Base-by-base conservation (phyloP, 2,113 vertebrate genomes). In the cattle (Bos taurus) region DNA sequence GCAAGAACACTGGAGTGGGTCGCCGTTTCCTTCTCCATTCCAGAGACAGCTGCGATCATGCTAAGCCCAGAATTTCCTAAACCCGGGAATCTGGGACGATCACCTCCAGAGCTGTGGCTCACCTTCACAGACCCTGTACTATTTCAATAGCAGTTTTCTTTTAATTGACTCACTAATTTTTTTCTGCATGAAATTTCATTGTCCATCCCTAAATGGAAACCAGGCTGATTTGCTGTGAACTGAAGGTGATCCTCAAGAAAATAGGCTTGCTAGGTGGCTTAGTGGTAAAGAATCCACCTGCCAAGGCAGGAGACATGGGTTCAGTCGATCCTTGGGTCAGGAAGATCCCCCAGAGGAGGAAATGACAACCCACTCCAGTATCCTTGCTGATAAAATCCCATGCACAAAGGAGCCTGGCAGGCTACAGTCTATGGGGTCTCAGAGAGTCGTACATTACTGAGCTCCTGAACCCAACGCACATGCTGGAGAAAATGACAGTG, bases 41-140 rank as follows among this genome's bases (percentile, higher is more conserved):
- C 10, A 4, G 36, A 77, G 57, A 50, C 5, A 19, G 21, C 1
- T 0, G 21, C 1, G 1, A 15, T 14, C 17, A 15, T 2, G 1
- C 11, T 40, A 46, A 25, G 43, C n/a, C 78, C 57, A 11, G 17
- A 71, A 28, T 81, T 21, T 19, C 36, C 85, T 67, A 23, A 56
- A 25, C 6, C 33, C 6, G 1, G 56, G 56, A n/a, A 28, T 64
- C 46, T 7, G 16, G 21, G 33, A 6, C 46, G 30, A 3, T 11
- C 60, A 4, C 23, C 46, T 54, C 43, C 21, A 9, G 0, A 13
- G 2, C 17, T 6, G 1, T 16, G 28, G 25, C 50, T 40, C 30
- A 5, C 15, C 36, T 59, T 56, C 33, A 1, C 0, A 4, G 28
- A 28, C 15, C 40, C 54, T 3, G 4, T 7, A 8, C 50, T 46